Percentiles rank a stretch among this genome's conserved stretches.
phyloP scores from a whole-genome alignment of 2,888 invertebrate genomes.

The Bursaphelenchus okinawaensis region DNA sequence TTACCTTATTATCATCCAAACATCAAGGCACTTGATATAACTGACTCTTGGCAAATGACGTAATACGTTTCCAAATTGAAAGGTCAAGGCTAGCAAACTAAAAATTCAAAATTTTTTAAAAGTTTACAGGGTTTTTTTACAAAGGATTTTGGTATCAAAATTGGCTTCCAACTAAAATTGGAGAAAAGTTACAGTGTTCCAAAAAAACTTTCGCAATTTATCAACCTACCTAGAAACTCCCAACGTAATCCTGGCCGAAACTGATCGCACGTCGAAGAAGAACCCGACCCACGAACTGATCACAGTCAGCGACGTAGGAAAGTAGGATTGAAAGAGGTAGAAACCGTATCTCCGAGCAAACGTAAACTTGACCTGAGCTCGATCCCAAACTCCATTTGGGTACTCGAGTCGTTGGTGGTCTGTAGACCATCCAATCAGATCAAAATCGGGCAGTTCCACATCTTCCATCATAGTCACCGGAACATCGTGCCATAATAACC shows the following conservation, averaged over 20 bases:
- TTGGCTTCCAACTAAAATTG: background rate
- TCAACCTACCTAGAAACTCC: constrained; percentile 16
- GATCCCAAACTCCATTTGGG: constrained; percentile 58
- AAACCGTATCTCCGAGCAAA: constrained; percentile 58
- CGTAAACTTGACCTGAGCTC: constrained; percentile 54
- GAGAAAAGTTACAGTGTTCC: background rate
- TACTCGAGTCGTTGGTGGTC: constrained; percentile 53
- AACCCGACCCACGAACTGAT: constrained; percentile 58
- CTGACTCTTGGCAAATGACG: constrained; percentile 57
- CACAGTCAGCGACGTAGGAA: constrained; percentile 53
- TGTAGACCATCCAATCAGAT: constrained; percentile 55
- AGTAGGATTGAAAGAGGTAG: constrained; percentile 57
- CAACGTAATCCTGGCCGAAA: constrained; percentile 46
- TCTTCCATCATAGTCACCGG: constrained; percentile 58
- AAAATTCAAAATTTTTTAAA: too few species aligned
- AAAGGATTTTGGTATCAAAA: constrained; percentile 12
- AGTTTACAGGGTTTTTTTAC: constrained; percentile 55
- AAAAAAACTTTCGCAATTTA: background rate
- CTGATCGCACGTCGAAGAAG: constrained; percentile 56
- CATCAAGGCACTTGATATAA: constrained; percentile 57
- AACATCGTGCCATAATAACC: constrained; percentile 53
- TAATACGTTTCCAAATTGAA: constrained; percentile 58
- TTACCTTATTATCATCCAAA: constrained; percentile 51
- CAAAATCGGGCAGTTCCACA: constrained; percentile 57
- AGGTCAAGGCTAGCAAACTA: constrained; percentile 56